Evolutionary conservation across 2,888 invertebrate genomes (phyloP).

Genomic region (Nomada goodeniana): DNA sequence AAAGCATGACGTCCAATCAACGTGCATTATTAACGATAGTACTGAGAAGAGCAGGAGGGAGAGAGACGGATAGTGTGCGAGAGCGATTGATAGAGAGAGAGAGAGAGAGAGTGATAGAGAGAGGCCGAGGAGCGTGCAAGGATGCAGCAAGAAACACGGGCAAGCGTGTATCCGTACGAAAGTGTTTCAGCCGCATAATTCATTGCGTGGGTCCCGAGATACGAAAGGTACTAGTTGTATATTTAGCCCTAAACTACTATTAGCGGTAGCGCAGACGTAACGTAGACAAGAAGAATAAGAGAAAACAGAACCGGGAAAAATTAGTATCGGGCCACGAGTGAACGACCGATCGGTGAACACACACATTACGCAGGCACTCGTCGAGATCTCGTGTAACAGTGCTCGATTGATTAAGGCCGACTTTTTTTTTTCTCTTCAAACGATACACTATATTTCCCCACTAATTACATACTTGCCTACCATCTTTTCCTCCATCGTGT

Average conservation of each 20-base stretch:
- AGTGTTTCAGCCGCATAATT: slow-evolving; percentile 64
- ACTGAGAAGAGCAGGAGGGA: too few relatives aligned
- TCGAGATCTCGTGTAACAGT: slow-evolving; percentile 60
- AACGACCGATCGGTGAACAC: slow-evolving; percentile 52
- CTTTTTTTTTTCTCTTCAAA: slow-evolving; percentile 54
- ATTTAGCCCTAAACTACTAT: slow-evolving; percentile 70
- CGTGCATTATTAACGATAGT: too few relatives aligned
- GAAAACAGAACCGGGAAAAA: slow-evolving; percentile 45
- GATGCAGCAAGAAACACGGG: slow-evolving; percentile 25
- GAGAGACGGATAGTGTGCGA: too few relatives aligned
- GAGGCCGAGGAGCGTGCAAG: slow-evolving; percentile 47
- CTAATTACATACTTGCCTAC: slow-evolving; percentile 1
- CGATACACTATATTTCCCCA: slow-evolving; percentile 40
- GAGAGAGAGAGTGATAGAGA: slow-evolving; percentile 22
- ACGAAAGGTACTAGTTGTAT: slow-evolving; percentile 69
- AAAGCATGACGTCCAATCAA: slow-evolving; percentile 67
- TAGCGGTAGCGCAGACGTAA: slow-evolving; percentile 69
- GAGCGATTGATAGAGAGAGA: too few relatives aligned
- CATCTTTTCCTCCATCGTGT: slow-evolving; percentile 21
- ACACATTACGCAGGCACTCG: slow-evolving; percentile 44
- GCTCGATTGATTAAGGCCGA: slow-evolving; percentile 69
- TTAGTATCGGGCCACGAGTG: slow-evolving; percentile 51
- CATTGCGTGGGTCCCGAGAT: slow-evolving; percentile 68
- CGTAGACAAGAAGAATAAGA: slow-evolving; percentile 55
- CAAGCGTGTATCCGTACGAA: slow-evolving; percentile 62